These are phyloP conservation scores for Sebastes matsubarae DNA, from an alignment of 2,797 vertebrate species.

Conservation along the genomic window DNA sequence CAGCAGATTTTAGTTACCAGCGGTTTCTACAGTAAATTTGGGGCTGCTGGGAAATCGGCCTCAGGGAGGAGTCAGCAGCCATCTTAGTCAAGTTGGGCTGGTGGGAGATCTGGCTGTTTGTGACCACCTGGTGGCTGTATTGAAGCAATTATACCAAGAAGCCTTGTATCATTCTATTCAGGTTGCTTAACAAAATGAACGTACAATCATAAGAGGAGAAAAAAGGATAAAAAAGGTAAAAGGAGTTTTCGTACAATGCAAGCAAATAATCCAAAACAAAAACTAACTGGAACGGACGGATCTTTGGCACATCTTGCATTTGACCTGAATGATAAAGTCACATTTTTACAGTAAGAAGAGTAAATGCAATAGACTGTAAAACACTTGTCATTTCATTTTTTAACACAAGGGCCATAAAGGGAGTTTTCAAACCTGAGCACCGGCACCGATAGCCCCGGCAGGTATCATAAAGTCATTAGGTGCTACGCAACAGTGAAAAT, in stretches of 20 bases:
- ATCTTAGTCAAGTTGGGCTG: too few species aligned
- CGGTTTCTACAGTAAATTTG: too few species aligned
- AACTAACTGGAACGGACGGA: not conserved
- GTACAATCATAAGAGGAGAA: not conserved
- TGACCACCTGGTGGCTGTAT: too few species aligned
- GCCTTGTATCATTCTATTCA: too few species aligned
- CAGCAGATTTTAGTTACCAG: too few species aligned
- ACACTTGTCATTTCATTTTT: not conserved
- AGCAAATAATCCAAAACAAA: not conserved
- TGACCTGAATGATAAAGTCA: not conserved
- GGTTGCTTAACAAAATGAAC: too few species aligned
- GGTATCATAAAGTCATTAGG: slow-evolving; percentile 20
- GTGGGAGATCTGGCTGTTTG: too few species aligned
- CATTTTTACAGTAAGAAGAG: not conserved
- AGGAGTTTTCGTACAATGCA: not conserved
- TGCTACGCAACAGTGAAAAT: slow-evolving; percentile 53
- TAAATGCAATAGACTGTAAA: not conserved
- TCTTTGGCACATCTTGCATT: not conserved
- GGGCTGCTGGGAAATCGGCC: too few species aligned
- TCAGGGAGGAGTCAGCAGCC: too few species aligned
- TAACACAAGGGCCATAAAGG: not conserved
- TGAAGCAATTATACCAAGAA: too few species aligned
- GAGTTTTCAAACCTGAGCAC: slow-evolving; percentile 8
- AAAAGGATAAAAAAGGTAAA: not conserved
- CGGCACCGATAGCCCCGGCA: slow-evolving; percentile 10